phyloP scores from a whole-genome alignment of 2,888 invertebrate genomes.

The Nomada flava region DNA sequence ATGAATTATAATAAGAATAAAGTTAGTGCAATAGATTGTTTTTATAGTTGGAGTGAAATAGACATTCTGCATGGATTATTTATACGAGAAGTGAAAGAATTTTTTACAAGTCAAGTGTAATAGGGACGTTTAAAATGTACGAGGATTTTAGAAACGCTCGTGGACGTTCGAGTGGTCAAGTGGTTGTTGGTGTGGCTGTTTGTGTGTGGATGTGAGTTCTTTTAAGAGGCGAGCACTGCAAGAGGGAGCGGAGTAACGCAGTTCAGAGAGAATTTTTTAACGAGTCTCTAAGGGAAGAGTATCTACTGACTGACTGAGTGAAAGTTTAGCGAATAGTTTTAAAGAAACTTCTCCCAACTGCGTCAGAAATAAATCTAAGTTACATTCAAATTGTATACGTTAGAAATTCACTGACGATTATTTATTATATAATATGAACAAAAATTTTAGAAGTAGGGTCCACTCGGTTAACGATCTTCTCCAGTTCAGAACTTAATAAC shows the following conservation, averaged over 20 bases:
- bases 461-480: too few relatives aligned
- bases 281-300: neutral
- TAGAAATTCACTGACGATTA: too few relatives aligned
- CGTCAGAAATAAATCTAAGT: neutral
- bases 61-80: neutral
- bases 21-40: too few relatives aligned
- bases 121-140: slow-evolving; percentile 5
- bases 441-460: too few relatives aligned
- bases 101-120: slow-evolving; percentile 6
- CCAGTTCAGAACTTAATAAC: too few relatives aligned
- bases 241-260: neutral
- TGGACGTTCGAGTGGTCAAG: slow-evolving; percentile 10
- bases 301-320: neutral
- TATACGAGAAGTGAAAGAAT: neutral
- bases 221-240: neutral
- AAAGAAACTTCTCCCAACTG: neutral
- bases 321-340: neutral
- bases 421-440: too few relatives aligned
- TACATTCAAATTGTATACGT: too few relatives aligned
- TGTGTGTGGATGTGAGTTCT: neutral
- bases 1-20: too few relatives aligned
- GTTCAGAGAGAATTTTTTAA: slow-evolving; percentile 29
- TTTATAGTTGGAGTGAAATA: too few relatives aligned
- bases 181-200: neutral
- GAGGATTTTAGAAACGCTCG: slow-evolving; percentile 15